Percentiles rank a stretch among this genome's conserved stretches.
These are phyloP conservation scores for Mohoua ochrocephala DNA, from an alignment of 2,113 vertebrate genomes.

Conservation along the genomic window DNA sequence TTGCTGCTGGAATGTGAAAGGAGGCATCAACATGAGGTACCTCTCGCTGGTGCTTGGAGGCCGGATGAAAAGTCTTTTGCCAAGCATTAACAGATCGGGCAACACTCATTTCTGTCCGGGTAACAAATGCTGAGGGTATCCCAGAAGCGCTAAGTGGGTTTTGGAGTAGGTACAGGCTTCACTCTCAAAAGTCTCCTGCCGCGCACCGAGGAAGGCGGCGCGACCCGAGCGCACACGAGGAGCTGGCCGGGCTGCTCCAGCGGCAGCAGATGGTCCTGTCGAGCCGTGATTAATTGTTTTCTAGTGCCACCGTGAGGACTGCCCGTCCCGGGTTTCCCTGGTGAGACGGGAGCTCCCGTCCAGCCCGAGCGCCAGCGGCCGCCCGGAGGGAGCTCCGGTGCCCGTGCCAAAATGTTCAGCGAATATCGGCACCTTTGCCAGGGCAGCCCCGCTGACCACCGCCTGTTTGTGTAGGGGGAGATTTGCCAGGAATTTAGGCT, in stretches of 20 bases:
- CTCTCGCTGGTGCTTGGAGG: not conserved
- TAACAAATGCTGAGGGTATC: not conserved
- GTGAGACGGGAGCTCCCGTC: too few species aligned
- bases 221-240: fast-evolving
- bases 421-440: too few species aligned
- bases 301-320: constrained; percentile 57
- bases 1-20: not conserved
- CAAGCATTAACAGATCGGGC: not conserved
- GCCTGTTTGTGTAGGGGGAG: not conserved
- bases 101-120: not conserved
- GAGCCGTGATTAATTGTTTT: constrained; percentile 20
- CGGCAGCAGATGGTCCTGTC: not conserved
- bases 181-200: fast-evolving
- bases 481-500: not conserved
- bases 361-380: not conserved
- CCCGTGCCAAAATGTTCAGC: fast-evolving
- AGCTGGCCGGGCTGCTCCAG: fast-evolving
- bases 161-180: not conserved
- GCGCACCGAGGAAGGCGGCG: fast-evolving
- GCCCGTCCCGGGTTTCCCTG: fast-evolving
- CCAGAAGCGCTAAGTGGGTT: fast-evolving
- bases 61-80: not conserved
- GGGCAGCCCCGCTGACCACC: not conserved
- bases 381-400: not conserved
- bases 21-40: not conserved